Conservation (phyloP, 1,140 invertebrate genomes). For the Drosophila bocqueti region DNA sequence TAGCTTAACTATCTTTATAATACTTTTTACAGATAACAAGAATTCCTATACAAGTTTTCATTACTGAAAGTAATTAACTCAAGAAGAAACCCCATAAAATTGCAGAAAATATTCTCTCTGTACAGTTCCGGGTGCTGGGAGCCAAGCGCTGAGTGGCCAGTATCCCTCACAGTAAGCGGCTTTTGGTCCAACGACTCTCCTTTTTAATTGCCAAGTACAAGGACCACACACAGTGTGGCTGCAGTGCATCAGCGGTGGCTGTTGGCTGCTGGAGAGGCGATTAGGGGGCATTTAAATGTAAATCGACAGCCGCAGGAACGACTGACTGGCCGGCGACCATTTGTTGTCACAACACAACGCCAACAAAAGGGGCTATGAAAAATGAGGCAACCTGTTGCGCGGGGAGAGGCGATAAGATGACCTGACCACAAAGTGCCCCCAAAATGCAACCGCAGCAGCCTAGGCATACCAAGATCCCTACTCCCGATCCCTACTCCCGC, state of each 20-base stretch:
- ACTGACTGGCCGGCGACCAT: conserved; percentile 34
- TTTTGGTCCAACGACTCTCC: conserved; percentile 44
- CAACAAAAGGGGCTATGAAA: conserved; percentile 63
- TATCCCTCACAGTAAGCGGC: conserved; percentile 34
- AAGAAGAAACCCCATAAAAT: neutral
- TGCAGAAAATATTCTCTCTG: conserved; percentile 9
- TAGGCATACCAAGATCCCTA: neutral
- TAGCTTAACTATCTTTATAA: too few species aligned
- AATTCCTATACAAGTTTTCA: neutral
- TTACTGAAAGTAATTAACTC: neutral
- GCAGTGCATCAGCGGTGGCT: conserved; percentile 1
- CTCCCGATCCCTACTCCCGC: neutral
- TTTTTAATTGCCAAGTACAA: conserved; percentile 76
- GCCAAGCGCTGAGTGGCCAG: neutral
- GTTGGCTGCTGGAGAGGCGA: conserved; percentile 38
- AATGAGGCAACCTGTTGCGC: conserved; percentile 67
- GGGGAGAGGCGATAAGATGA: conserved; percentile 57
- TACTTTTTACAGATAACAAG: neutral
- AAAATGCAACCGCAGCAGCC: conserved; percentile 75
- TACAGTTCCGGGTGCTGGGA: neutral
- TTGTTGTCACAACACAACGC: conserved; percentile 54
- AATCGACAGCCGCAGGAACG: conserved; percentile 51
- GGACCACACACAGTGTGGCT: conserved; percentile 63
- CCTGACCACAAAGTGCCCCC: conserved; percentile 69
- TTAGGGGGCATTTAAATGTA: conserved; percentile 78